Evolutionary conservation across 1,140 invertebrate genomes (phyloP).

Genomic region (Yoshiicerus persimilis): DNA sequence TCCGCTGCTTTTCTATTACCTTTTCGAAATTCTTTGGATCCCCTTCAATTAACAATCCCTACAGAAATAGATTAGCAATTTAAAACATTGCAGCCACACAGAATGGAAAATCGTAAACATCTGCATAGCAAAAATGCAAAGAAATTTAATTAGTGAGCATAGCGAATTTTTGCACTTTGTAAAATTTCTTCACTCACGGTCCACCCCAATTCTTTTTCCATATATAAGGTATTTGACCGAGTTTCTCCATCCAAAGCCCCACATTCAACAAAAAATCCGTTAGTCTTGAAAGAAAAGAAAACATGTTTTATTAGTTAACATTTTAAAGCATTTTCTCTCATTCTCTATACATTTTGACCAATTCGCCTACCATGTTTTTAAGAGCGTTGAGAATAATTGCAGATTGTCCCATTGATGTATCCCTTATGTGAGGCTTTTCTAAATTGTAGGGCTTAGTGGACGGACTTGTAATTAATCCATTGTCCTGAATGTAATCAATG

Average conservation of each 20-base stretch:
- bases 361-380: not conserved
- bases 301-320: too few species aligned
- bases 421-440: not conserved
- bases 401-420: not conserved
- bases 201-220: constrained; percentile 55
- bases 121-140: not conserved
- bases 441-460: not conserved
- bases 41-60: constrained; percentile 40
- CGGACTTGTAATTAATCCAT: not conserved
- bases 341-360: too few species aligned
- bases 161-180: constrained; percentile 8
- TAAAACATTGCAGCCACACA: not conserved
- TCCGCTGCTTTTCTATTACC: constrained; percentile 26
- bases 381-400: not conserved
- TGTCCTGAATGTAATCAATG: not conserved
- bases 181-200: constrained; percentile 45
- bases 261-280: constrained; percentile 60
- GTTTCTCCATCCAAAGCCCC: constrained; percentile 61
- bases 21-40: constrained; percentile 35
- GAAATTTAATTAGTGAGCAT: not conserved
- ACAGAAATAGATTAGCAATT: not conserved
- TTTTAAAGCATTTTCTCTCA: too few species aligned
- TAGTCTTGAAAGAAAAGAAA: too few species aligned
- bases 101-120: not conserved
- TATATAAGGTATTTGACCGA: constrained; percentile 58